Evolutionary conservation across 1,140 invertebrate species (phyloP), one percentile per base, ranked within the genome.

Genomic region (Pseudomyrmex dendroicus): DNA sequence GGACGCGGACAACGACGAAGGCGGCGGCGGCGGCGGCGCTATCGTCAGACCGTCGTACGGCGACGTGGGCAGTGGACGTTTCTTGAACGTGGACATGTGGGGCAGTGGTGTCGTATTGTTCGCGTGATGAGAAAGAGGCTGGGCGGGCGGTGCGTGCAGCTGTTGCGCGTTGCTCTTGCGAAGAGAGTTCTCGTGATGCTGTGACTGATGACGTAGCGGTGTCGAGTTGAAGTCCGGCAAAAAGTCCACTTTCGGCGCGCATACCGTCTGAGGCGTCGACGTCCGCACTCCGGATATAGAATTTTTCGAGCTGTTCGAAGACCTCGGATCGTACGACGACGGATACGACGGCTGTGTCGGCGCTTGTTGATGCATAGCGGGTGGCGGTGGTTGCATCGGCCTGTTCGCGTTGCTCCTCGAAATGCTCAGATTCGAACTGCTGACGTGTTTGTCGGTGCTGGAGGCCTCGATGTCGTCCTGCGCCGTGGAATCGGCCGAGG

Each of bases 401-500:
- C 90, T 90, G 7, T 74, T 73, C 2, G 86, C 89, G 17, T 92
- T 94, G 13, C 84, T 92, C 77, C 91, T 90, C 35, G 89, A 82
- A 4, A 76, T 83, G 64, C 63, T 84, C 68, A 88, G 54, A 20
- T 22, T 88, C 0, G 78, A 78, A 20, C 90, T 92, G 56, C 80
- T 90, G 0, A 91, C 89, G 54, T 91, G 87, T 12, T 92, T 92
- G 54, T 90, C 83, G 72, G 80, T 73, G n/a, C 66, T 17, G 56
- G 84, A 84, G 13, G 82, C 88, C n/a, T 96, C 95, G 3, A 93
- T 89, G 67, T 97, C 96, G 88, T 97, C 96, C 89, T 96, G 95
- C 0, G 96, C 96, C 1, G 97, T 98, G 0, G 97, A 98, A 92
- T 98, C 97, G 0, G 97, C 97, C 1, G 97, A 96, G 54, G 97